Evolutionary conservation across 2,797 vertebrate species (phyloP).

Genomic region (Bucorvus abyssinicus): DNA sequence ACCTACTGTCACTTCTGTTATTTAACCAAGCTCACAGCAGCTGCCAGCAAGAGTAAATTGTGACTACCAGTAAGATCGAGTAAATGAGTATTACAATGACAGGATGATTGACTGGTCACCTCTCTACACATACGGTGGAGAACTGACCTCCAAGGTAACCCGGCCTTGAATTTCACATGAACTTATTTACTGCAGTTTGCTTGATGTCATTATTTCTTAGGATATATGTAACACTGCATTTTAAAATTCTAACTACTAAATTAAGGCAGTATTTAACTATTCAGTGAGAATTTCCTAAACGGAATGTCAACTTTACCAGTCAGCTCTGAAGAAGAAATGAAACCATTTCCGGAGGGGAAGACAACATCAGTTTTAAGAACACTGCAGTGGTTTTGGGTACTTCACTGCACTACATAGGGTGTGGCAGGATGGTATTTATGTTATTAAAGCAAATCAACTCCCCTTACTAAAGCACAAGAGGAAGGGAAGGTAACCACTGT

Average conservation of each 20-base stretch:
- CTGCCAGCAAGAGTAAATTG: background rate
- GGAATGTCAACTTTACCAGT: background rate
- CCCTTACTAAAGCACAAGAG: background rate
- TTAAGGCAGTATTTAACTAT: background rate
- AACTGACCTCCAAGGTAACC: background rate
- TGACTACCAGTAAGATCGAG: background rate
- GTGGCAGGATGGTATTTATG: background rate
- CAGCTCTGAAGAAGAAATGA: background rate
- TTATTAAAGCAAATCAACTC: background rate
- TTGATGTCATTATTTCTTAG: accelerated
- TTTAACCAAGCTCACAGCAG: background rate
- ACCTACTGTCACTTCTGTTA: too few species aligned
- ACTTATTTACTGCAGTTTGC: background rate
- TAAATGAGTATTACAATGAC: background rate
- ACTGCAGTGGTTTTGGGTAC: background rate
- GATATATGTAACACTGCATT: background rate
- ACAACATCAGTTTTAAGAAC: background rate
- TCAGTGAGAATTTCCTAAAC: background rate
- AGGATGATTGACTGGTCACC: background rate
- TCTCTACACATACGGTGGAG: background rate
- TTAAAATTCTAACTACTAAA: background rate
- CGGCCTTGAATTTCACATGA: background rate
- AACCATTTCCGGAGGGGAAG: background rate
- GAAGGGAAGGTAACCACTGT: background rate
- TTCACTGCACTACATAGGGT: background rate